These are phyloP conservation scores for Rhadinocentrus ornatus DNA, from an alignment of 2,797 vertebrate genomes.

Conservation along the genomic window DNA sequence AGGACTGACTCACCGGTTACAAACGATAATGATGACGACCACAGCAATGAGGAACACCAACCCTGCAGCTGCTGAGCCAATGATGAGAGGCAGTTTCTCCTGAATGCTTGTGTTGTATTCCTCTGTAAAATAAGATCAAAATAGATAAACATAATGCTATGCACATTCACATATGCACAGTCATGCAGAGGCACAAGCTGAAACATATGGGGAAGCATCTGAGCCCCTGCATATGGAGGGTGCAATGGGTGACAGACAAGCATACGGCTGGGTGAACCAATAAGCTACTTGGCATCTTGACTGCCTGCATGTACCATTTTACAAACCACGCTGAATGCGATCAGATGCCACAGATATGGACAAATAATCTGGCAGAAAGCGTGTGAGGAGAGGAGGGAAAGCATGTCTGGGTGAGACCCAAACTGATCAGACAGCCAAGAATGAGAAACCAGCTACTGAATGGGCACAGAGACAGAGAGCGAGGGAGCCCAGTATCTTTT, in stretches of 20 bases:
- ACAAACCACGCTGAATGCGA: constrained; percentile 58
- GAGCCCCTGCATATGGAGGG: constrained; percentile 71
- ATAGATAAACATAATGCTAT: constrained; percentile 36
- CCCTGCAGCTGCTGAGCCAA: constrained; percentile 93
- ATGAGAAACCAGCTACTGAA: constrained; percentile 57
- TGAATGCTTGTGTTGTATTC: constrained; percentile 98
- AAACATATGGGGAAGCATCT: constrained; percentile 76
- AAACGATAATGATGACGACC: constrained; percentile 95
- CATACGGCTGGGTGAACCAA: constrained; percentile 75
- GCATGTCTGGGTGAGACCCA: constrained; percentile 73
- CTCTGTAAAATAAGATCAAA: constrained; percentile 75
- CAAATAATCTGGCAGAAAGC: constrained; percentile 76
- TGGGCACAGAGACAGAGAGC: constrained; percentile 41
- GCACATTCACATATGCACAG: constrained; percentile 23
- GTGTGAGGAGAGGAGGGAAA: constrained; percentile 69
- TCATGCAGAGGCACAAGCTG: constrained; percentile 48
- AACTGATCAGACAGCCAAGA: constrained; percentile 64
- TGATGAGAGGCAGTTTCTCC: constrained; percentile 97
- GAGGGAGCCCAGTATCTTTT: not conserved
- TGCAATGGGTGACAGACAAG: constrained; percentile 78
- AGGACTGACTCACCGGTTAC: constrained; percentile 89
- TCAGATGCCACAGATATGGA: constrained; percentile 68
- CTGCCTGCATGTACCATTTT: constrained; percentile 56
- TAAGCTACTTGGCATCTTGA: constrained; percentile 66
- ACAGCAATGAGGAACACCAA: constrained; percentile 96